These are phyloP conservation scores for Alcis repandata DNA, from an alignment of 2,888 invertebrate genomes.

Conservation along the genomic window DNA sequence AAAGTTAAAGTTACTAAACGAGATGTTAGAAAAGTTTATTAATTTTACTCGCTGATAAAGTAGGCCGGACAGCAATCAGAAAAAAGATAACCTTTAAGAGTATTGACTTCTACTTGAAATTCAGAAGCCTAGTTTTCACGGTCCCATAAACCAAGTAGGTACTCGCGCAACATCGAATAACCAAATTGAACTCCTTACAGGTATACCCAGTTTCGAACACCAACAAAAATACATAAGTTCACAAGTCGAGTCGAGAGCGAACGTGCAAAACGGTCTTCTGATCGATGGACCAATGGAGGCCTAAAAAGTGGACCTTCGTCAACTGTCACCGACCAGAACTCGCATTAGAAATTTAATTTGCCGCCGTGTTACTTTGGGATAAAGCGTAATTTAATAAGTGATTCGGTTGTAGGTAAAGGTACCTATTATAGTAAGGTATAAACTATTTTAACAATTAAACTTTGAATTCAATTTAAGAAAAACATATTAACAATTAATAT, in stretches of 20 bases:
- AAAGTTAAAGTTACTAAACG: too few species aligned
- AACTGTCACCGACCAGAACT: slow-evolving; percentile 71
- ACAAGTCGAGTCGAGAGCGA: slow-evolving; percentile 39
- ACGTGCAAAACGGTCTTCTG: slow-evolving; percentile 46
- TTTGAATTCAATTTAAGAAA: too few species aligned
- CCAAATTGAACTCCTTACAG: slow-evolving; percentile 24
- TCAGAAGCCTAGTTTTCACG: too few species aligned
- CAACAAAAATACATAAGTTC: slow-evolving; percentile 44
- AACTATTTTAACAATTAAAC: slow-evolving; percentile 28
- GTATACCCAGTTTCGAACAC: slow-evolving; percentile 27
- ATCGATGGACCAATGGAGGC: slow-evolving; percentile 53
- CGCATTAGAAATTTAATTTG: slow-evolving; percentile 76
- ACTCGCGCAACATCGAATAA: slow-evolving; percentile 4
- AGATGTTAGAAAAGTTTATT: too few species aligned
- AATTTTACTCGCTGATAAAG: too few species aligned
- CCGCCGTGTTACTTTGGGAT: slow-evolving; percentile 61
- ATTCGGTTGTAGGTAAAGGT: slow-evolving; percentile 45
- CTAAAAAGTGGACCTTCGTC: slow-evolving; percentile 71
- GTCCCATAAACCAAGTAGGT: not conserved
- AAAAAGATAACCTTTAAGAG: too few species aligned
- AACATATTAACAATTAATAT: not conserved
- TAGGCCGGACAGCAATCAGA: too few species aligned
- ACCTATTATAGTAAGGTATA: slow-evolving; percentile 17
- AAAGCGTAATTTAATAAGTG: slow-evolving; percentile 61
- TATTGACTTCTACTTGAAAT: too few species aligned